Percentiles rank a stretch among this genome's conserved stretches.
Evolutionary conservation across 1,140 invertebrate genomes (phyloP).

Genomic region (Drosophila nigrodunni): DNA sequence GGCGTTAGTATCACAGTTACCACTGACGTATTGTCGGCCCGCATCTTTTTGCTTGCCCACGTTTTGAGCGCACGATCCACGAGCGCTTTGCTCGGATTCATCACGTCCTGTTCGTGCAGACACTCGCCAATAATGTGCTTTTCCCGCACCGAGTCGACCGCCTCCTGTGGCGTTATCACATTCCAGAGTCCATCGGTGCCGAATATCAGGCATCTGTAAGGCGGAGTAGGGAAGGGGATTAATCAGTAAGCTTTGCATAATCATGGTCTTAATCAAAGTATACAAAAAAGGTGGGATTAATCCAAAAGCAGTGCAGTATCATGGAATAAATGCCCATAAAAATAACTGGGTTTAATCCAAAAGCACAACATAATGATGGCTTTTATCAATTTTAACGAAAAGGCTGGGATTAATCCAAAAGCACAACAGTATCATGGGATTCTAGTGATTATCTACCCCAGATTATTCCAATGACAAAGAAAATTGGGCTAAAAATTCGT

Average conservation of each 20-base stretch:
- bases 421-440: background rate
- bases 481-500: no score
- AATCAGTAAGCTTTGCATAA: background rate
- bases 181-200: constrained; percentile 99
- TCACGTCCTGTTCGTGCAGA: constrained; percentile 83
- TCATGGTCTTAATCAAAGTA: background rate
- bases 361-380: background rate
- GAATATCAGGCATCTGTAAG: constrained; percentile 94
- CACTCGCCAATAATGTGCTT: constrained; percentile 90
- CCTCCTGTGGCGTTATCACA: constrained; percentile 93
- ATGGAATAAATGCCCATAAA: no score
- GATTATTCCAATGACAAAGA: no score
- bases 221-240: background rate
- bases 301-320: no score
- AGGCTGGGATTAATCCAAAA: background rate
- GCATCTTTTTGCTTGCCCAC: constrained; percentile 91
- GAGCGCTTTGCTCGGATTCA: constrained; percentile 95
- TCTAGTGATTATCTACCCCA: no score
- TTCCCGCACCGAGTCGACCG: constrained; percentile 93
- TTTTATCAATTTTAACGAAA: no score
- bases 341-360: background rate
- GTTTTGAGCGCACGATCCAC: constrained; percentile 94
- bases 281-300: background rate
- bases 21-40: constrained; percentile 97
- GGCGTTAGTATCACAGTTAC: constrained; percentile 97